Conservation (phyloP, 2,113 vertebrate genomes). For the Haplochromis burtoni region DNA sequence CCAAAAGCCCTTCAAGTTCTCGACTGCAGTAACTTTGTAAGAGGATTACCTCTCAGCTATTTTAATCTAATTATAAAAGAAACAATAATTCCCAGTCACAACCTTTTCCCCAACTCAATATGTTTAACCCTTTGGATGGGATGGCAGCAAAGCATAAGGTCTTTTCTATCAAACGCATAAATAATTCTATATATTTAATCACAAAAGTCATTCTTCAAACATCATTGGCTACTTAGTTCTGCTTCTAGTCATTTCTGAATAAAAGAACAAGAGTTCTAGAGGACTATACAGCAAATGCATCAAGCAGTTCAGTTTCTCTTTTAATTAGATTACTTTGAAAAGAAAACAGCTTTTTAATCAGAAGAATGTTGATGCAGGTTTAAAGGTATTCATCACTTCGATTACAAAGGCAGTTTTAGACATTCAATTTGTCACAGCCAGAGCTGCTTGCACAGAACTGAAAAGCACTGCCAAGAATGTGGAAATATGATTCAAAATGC, state of each 20-base stretch:
- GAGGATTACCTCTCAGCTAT: constrained; percentile 64
- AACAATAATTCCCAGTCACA: background rate
- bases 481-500: background rate
- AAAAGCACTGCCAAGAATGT: background rate
- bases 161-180: background rate
- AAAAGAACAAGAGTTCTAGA: background rate
- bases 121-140: background rate
- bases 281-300: background rate
- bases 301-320: background rate
- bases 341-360: background rate
- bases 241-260: background rate
- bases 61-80: constrained; percentile 62
- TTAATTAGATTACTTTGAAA: background rate
- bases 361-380: background rate
- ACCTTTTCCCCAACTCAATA: background rate
- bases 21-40: constrained; percentile 51
- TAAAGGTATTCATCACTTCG: background rate
- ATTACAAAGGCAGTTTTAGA: background rate
- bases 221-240: background rate
- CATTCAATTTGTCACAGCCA: background rate
- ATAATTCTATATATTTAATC: background rate
- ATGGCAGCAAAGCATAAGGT: background rate
- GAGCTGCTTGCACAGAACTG: background rate
- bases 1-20: background rate
- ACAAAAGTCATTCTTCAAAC: background rate